Base-by-base conservation (phyloP, 1,140 invertebrate genomes). In the Aleiodes sp. region DNA sequence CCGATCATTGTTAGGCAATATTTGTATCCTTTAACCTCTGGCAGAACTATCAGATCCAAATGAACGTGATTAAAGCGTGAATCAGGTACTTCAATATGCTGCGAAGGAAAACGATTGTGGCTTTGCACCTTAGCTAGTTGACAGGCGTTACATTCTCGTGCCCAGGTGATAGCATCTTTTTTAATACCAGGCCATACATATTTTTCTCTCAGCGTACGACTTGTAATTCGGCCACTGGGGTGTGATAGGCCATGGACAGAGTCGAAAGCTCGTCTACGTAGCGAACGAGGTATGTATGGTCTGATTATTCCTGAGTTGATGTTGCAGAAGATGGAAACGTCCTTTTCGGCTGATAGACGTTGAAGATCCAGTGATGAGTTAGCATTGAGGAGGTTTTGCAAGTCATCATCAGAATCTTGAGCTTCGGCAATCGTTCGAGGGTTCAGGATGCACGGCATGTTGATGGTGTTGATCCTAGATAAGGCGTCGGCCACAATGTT, bases 1-100 rank as follows among this genome's bases (percentile, higher is more conserved):
- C 41, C 61, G 4, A 63, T 63, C 1, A 63, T 41, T 12, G 61
- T 63, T 12, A 63, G 24, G 9, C 61, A 63, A 29, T 63, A 63
- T 26, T n/a, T 1, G 6, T 26, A 43, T 3, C 19, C 24, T 0
- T 46, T 46, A 2, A 52, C n/a, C 0, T 43, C 4, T 12, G 61
- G 61, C 9, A 65, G 21, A 2, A 24, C n/a, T 10, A 65, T 52
- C 0, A 65, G 12, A 7, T 65, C 62, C 4, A 65, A 14, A 14
- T 65, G 16, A 1, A 65, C 41, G 14, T 65, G 62, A 46, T 46
- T 46, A 26, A 65, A 43, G 4, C 62, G 62, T 3, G 8, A 2
- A 24, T 46, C 62, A 29, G 62, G 41, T 6, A 65, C 39, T 1
- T 28, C 24, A 3, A 65, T 65, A 3, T 43, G 12, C 1, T 46